phyloP scores from a whole-genome alignment of 2,888 invertebrate species.

The Trachelus troglodyta region DNA sequence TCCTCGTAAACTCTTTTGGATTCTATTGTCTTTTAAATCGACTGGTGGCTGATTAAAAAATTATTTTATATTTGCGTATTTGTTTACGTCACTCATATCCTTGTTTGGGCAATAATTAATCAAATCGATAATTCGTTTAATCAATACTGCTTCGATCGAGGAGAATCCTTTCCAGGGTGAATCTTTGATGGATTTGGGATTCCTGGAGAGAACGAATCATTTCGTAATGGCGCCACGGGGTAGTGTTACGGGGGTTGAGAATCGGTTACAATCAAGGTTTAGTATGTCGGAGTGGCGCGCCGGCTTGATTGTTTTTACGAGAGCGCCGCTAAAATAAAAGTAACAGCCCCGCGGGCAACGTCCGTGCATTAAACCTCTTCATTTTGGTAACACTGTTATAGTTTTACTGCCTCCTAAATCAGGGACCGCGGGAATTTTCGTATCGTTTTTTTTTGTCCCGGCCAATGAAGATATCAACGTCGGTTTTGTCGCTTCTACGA shows the following conservation, averaged over 20 bases:
- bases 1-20: too few relatives aligned
- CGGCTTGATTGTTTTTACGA: constrained; percentile 63
- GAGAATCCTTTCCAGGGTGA: too few relatives aligned
- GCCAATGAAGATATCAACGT: constrained; percentile 46
- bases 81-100: too few relatives aligned
- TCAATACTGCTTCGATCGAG: too few relatives aligned
- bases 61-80: too few relatives aligned
- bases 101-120: too few relatives aligned
- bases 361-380: constrained; percentile 57
- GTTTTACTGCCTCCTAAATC: constrained; percentile 59
- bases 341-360: constrained; percentile 30
- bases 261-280: constrained; percentile 55
- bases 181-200: too few relatives aligned
- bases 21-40: too few relatives aligned
- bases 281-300: constrained; percentile 49
- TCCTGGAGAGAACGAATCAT: too few relatives aligned
- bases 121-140: too few relatives aligned
- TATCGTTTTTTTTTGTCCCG: constrained; percentile 38
- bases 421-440: constrained; percentile 49
- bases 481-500: neutral
- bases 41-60: too few relatives aligned
- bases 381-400: constrained; percentile 61
- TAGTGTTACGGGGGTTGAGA: constrained; percentile 37
- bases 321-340: constrained; percentile 43
- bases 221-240: neutral